phyloP scores from a whole-genome alignment of 2,113 vertebrate species.

The Chionis minor region DNA sequence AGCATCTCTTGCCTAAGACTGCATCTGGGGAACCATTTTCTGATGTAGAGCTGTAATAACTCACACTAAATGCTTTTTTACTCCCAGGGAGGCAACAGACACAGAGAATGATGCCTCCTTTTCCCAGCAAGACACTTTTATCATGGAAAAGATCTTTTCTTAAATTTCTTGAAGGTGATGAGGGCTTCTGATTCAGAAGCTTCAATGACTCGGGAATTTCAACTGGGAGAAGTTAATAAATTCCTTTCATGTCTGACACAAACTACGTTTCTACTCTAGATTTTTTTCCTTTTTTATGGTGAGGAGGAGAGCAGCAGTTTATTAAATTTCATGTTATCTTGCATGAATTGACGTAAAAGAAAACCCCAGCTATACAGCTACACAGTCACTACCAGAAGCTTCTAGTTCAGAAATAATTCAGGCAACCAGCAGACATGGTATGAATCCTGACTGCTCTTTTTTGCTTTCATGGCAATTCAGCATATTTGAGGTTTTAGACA shows the following conservation, averaged over 20 bases:
- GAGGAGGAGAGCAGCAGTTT: background rate
- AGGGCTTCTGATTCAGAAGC: slow-evolving; percentile 12
- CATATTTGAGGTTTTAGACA: background rate
- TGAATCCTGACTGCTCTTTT: background rate
- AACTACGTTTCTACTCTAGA: slow-evolving; percentile 35
- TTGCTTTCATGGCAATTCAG: background rate
- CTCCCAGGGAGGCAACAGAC: background rate
- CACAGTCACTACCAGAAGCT: background rate
- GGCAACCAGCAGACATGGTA: background rate
- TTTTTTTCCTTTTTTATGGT: background rate
- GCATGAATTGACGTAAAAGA: background rate
- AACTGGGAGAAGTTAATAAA: background rate
- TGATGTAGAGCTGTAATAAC: slow-evolving; percentile 31
- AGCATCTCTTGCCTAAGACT: background rate
- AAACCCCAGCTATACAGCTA: background rate
- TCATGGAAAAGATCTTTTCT: slow-evolving; percentile 40
- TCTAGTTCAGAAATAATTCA: background rate
- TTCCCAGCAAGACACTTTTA: slow-evolving; percentile 31
- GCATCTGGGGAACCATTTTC: background rate
- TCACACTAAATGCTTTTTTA: background rate
- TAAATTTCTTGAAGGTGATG: slow-evolving; percentile 4
- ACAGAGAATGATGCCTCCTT: background rate
- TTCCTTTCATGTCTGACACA: slow-evolving; percentile 19
- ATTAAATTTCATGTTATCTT: background rate
- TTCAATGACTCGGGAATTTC: slow-evolving; percentile 36